Evolutionary conservation across 2,113 vertebrate genomes (phyloP).

Genomic region (Marmota flaviventris): DNA sequence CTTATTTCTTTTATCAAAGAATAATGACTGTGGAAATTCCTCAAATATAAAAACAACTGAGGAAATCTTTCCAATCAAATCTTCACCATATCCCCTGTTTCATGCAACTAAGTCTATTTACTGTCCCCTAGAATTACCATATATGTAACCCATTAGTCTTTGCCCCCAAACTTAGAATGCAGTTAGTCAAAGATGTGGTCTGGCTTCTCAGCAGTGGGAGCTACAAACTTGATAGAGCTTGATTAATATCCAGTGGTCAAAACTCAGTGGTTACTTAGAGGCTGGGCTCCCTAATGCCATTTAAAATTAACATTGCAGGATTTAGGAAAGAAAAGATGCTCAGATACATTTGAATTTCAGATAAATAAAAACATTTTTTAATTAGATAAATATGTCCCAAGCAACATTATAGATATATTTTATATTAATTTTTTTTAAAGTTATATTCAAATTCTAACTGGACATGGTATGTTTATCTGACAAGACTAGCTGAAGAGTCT

Average conservation of each 20-base stretch:
- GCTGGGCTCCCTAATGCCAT: background rate
- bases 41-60: conserved; percentile 10
- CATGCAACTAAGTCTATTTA: background rate
- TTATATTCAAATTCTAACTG: conserved; percentile 22
- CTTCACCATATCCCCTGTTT: background rate
- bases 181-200: background rate
- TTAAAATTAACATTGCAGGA: background rate
- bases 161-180: background rate
- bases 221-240: background rate
- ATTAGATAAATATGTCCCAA: background rate
- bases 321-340: background rate
- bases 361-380: conserved; percentile 3
- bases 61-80: background rate
- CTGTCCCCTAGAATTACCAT: background rate
- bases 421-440: background rate
- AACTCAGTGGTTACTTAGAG: background rate
- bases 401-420: background rate
- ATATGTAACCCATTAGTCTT: no score
- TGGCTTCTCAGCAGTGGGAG: background rate
- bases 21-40: background rate
- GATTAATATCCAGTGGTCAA: background rate
- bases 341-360: background rate
- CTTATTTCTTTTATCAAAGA: background rate
- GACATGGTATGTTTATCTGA: background rate
- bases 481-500: background rate